A percentile compares a stretch with the other conserved stretches of the same genome.
These are phyloP conservation scores for Orchestia grillus DNA, from an alignment of 1,140 invertebrate genomes.

Conservation along the genomic window DNA sequence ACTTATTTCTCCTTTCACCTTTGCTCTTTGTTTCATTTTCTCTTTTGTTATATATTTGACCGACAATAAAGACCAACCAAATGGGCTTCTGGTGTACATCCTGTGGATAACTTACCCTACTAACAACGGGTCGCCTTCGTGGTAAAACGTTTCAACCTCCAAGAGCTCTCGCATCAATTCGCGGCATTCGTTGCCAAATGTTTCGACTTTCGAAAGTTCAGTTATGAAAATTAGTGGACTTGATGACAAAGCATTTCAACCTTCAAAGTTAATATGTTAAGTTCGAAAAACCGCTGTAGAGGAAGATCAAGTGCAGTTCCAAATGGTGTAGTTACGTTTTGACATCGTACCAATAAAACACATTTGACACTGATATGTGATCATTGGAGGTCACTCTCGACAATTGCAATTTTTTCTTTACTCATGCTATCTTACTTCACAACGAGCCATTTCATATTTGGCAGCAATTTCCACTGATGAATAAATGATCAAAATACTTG, in stretches of 20 bases:
- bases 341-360: neutral
- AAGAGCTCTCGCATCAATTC: neutral
- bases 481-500: too few species aligned
- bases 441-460: too few species aligned
- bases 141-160: neutral
- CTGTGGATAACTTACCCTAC: neutral
- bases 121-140: neutral
- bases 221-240: too few species aligned
- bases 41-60: conserved; percentile 24
- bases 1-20: neutral
- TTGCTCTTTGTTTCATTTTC: neutral
- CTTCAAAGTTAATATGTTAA: neutral
- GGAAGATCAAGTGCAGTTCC: neutral
- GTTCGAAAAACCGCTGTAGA: neutral
- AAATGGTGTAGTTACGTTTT: neutral
- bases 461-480: too few species aligned
- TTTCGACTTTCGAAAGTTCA: neutral
- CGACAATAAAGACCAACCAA: conserved; percentile 34
- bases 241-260: too few species aligned
- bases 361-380: too few species aligned
- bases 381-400: too few species aligned
- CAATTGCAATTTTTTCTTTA: too few species aligned
- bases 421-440: too few species aligned
- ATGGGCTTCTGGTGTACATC: conserved; percentile 17
- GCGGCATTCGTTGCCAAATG: neutral